phyloP scores from a whole-genome alignment of 1,140 invertebrate genomes.

The Camponotus pennsylvanicus region DNA sequence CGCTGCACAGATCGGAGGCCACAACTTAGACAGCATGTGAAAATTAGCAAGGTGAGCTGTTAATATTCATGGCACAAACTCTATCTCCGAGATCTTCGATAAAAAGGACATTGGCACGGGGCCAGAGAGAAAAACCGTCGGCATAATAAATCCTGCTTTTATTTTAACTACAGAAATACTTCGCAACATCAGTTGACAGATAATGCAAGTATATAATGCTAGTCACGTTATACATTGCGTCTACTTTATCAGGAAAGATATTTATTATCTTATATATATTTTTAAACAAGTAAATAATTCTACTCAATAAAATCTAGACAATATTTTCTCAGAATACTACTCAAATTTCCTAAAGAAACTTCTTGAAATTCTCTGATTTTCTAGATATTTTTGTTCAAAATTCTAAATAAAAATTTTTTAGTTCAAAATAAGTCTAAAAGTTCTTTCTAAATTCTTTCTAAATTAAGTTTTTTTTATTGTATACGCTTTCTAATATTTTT shows the following conservation, averaged over 20 bases:
- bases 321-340: neutral
- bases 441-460: no score
- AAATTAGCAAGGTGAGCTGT: constrained; percentile 47
- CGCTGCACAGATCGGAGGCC: constrained; percentile 25
- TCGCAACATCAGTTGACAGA: constrained; percentile 27
- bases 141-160: constrained; percentile 11
- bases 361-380: no score
- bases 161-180: neutral
- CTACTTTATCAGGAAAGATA: neutral
- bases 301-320: neutral
- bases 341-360: no score
- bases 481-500: no score
- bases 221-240: neutral
- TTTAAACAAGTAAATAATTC: neutral
- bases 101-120: constrained; percentile 34
- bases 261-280: neutral
- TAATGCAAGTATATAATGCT: neutral
- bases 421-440: no score
- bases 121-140: constrained; percentile 8
- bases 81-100: neutral
- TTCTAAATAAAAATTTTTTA: no score
- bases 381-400: no score
- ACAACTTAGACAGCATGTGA: constrained; percentile 18
- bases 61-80: constrained; percentile 30
- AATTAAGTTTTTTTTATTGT: no score